Evolutionary conservation across 2,797 vertebrate genomes (phyloP).

Genomic region (Cryptoblepharus egeriae): DNA sequence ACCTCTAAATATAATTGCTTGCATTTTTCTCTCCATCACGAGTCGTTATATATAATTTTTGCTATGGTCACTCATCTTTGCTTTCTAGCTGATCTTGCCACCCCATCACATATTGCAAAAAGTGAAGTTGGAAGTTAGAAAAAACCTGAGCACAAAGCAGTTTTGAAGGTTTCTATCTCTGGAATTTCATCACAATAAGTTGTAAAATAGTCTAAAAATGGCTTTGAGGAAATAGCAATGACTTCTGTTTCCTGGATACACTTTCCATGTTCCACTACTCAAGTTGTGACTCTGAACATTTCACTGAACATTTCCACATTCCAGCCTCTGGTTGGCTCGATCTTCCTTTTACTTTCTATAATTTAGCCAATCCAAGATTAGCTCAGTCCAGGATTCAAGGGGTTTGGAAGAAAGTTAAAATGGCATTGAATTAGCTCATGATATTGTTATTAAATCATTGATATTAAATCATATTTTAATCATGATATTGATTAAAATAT

Average conservation of each 20-base stretch:
- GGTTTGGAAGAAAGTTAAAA: not conserved
- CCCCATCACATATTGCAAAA: not conserved
- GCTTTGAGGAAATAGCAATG: constrained; percentile 17
- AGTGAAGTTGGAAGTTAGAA: not conserved
- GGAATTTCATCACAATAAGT: not conserved
- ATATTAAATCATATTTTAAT: too few relatives aligned
- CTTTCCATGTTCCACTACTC: constrained; percentile 1
- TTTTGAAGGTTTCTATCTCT: not conserved
- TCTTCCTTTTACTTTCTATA: not conserved
- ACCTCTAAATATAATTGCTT: not conserved
- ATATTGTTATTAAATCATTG: too few relatives aligned
- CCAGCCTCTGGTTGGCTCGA: not conserved
- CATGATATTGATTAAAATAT: not conserved
- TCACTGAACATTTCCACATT: not conserved
- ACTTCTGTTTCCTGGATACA: constrained; percentile 18
- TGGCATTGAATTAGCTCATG: not conserved
- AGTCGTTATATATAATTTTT: not conserved
- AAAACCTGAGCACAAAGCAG: not conserved
- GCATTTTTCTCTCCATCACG: not conserved
- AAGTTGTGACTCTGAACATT: not conserved
- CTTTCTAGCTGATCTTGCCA: not conserved
- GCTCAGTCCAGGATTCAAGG: too few relatives aligned
- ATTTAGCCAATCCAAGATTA: not conserved
- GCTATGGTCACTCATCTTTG: not conserved
- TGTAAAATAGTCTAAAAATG: constrained; percentile 37